Evolutionary conservation across 2,797 vertebrate genomes (phyloP).

Genomic region (Orientallactaga sibirica): DNA sequence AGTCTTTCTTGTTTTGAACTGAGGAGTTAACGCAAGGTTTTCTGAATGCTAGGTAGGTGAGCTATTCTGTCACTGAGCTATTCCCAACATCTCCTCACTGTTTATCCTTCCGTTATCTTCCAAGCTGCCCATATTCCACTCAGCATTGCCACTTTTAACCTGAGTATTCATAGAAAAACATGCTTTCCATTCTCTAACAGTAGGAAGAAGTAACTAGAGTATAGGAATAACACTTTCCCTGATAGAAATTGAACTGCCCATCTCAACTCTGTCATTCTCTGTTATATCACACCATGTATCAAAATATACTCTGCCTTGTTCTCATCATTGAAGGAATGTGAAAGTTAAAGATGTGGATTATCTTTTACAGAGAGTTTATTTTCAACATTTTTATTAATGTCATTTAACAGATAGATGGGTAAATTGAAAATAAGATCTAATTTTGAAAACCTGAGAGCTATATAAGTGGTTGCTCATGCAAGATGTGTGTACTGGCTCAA

Average conservation of each 20-base stretch:
- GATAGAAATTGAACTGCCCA: background rate
- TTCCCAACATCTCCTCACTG: background rate
- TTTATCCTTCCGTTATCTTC: background rate
- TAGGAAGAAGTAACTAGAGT: background rate
- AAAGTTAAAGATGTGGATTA: slow-evolving; percentile 16
- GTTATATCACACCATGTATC: background rate
- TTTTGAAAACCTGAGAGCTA: slow-evolving; percentile 25
- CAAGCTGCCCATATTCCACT: background rate
- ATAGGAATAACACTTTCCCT: background rate
- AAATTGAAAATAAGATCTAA: background rate
- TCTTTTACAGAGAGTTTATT: slow-evolving; percentile 36
- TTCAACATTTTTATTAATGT: slow-evolving; percentile 27
- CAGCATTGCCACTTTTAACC: background rate
- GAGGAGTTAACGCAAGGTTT: background rate
- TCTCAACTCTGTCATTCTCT: background rate
- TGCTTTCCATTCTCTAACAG: background rate
- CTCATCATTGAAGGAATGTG: background rate
- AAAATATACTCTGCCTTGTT: background rate
- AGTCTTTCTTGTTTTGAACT: background rate
- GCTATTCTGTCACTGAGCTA: background rate
- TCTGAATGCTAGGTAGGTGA: background rate
- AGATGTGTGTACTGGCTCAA: too few relatives aligned
- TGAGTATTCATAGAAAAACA: background rate
- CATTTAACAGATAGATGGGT: background rate
- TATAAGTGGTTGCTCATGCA: too few relatives aligned